Conservation (phyloP, 2,888 invertebrate genomes). For the Tetranychus truncatus region DNA sequence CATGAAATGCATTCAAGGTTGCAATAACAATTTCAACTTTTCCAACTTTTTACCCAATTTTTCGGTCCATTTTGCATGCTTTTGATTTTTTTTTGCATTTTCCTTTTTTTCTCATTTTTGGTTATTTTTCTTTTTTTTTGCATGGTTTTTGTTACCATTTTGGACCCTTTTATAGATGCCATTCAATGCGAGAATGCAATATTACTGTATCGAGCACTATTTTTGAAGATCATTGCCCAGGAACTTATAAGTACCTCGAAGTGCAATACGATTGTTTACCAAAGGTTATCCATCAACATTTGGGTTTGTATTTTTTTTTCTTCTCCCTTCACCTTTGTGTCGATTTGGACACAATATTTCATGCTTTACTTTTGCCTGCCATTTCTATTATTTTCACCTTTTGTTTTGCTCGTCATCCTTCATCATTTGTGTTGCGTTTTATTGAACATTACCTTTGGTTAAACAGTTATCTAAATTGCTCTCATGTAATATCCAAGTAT, state of each 20-base stretch:
- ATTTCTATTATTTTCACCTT: background rate
- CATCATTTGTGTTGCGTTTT: too few relatives aligned
- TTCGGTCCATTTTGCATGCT: too few relatives aligned
- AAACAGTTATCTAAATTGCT: too few relatives aligned
- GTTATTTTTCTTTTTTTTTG: too few relatives aligned
- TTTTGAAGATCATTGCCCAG: constrained; percentile 42
- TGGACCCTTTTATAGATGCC: background rate
- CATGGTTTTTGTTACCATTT: too few relatives aligned
- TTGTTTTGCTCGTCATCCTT: background rate
- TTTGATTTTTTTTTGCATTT: too few relatives aligned
- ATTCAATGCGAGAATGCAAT: background rate
- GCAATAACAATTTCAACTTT: too few relatives aligned
- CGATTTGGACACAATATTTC: background rate
- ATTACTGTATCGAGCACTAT: constrained; percentile 22
- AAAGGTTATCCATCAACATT: background rate
- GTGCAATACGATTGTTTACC: constrained; percentile 39
- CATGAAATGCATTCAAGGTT: too few relatives aligned
- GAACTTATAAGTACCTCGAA: constrained; percentile 43
- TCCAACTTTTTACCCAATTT: too few relatives aligned
- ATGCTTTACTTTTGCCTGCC: background rate
- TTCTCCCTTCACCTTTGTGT: background rate
- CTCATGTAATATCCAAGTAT: too few relatives aligned
- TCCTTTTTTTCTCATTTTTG: too few relatives aligned
- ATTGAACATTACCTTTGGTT: too few relatives aligned
- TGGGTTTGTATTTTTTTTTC: background rate